phyloP scores from a whole-genome alignment of 2,113 vertebrate species.

The Pluvialis apricaria region DNA sequence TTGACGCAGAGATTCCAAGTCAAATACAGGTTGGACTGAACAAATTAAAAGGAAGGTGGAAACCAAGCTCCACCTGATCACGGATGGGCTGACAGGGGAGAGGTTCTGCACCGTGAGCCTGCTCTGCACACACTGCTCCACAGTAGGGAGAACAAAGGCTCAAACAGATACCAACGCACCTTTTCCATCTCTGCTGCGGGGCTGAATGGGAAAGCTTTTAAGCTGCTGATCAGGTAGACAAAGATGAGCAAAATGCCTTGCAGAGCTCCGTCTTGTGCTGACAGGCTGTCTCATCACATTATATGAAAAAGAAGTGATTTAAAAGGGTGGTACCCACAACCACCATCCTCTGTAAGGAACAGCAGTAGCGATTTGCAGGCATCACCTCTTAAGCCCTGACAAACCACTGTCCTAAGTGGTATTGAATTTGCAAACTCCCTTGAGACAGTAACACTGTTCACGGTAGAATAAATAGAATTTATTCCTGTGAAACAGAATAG shows the following conservation, averaged over 20 bases:
- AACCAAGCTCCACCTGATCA: background rate
- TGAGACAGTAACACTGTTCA: background rate
- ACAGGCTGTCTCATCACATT: background rate
- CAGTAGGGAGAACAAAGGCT: background rate
- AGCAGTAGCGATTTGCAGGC: background rate
- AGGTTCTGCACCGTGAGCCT: background rate
- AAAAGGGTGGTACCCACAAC: background rate
- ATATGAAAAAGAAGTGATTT: background rate
- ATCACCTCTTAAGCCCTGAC: background rate
- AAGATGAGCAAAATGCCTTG: background rate
- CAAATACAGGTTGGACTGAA: fast-evolving
- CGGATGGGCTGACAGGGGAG: background rate
- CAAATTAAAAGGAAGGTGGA: background rate
- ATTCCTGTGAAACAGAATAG: no score
- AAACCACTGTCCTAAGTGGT: background rate
- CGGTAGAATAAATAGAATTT: background rate
- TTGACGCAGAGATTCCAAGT: background rate
- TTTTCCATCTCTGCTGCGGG: background rate
- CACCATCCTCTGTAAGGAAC: background rate
- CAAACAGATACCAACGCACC: background rate
- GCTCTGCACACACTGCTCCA: background rate
- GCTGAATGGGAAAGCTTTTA: background rate
- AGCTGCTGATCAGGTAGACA: background rate
- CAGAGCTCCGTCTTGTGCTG: background rate
- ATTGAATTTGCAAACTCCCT: background rate